phyloP scores from a whole-genome alignment of 2,113 vertebrate genomes.

The Peromyscus leucopus region DNA sequence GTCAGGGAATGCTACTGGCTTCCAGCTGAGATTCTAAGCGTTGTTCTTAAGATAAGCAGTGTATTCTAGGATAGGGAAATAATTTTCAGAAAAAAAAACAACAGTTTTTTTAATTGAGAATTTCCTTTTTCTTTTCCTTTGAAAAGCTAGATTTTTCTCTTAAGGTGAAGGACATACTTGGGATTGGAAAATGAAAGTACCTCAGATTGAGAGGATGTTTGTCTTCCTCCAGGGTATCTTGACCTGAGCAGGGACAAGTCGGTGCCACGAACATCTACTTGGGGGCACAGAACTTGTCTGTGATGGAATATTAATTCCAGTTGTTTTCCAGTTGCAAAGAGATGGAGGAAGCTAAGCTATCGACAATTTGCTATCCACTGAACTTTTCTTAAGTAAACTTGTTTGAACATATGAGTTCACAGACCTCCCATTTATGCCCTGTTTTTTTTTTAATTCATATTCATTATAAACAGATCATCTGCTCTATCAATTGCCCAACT shows the following conservation, averaged over 20 bases:
- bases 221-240: not conserved
- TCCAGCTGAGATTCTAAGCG: not conserved
- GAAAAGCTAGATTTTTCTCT: conserved; percentile 17
- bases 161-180: conserved; percentile 2
- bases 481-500: not conserved
- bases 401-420: not conserved
- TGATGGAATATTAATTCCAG: not conserved
- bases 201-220: conserved; percentile 39
- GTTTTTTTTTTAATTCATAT: not conserved
- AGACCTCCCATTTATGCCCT: not conserved
- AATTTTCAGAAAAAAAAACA: conserved; percentile 43
- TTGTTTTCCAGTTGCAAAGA: conserved; percentile 25
- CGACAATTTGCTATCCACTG: not conserved
- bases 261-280: not conserved
- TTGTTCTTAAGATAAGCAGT: conserved; percentile 21
- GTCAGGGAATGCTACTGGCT: not conserved
- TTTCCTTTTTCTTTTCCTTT: conserved; percentile 1
- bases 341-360: not conserved
- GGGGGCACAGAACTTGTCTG: not conserved
- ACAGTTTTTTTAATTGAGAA: conserved; percentile 43
- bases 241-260: not conserved
- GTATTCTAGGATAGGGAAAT: conserved; percentile 47
- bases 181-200: conserved; percentile 19
- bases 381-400: not conserved
- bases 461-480: not conserved